Percentiles rank a stretch among this genome's conserved stretches.
Evolutionary conservation across 2,797 vertebrate genomes (phyloP).

Genomic region (Takifugu ocellatus): DNA sequence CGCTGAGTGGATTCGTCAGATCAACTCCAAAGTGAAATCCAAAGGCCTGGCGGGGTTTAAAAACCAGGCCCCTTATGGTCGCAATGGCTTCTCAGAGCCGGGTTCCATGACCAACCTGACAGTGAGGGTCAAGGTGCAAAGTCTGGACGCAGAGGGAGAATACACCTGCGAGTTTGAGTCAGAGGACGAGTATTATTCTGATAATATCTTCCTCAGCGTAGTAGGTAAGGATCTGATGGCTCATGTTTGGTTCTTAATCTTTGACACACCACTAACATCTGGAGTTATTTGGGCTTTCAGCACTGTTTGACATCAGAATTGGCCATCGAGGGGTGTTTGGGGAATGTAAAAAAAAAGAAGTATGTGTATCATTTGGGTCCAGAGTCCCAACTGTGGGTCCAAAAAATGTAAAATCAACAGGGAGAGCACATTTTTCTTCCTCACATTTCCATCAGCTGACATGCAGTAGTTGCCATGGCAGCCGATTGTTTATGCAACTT

Average conservation of each 20-base stretch:
- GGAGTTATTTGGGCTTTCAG: too few relatives aligned
- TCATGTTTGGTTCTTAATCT: too few relatives aligned
- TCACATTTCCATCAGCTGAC: too few relatives aligned
- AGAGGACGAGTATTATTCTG: background rate
- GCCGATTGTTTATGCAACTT: too few relatives aligned
- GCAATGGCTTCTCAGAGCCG: constrained; percentile 39
- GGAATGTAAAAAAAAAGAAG: too few relatives aligned
- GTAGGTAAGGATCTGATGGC: constrained; percentile 53
- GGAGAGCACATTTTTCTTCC: too few relatives aligned
- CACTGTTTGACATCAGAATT: too few relatives aligned
- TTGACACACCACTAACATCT: too few relatives aligned
- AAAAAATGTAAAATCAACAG: background rate
- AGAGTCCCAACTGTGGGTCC: background rate
- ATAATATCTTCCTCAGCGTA: constrained; percentile 49
- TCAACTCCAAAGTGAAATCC: constrained; percentile 9
- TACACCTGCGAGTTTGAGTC: constrained; percentile 65
- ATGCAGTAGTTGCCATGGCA: too few relatives aligned
- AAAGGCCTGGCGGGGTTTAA: constrained; percentile 49
- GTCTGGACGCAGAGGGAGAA: constrained; percentile 60
- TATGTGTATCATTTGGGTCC: too few relatives aligned
- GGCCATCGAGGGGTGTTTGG: too few relatives aligned
- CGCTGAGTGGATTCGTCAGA: constrained; percentile 55
- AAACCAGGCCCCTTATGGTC: background rate
- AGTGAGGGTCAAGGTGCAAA: constrained; percentile 51
- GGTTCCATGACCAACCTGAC: constrained; percentile 71